Evolutionary conservation across 2,797 vertebrate genomes (phyloP).

Genomic region (Phylloscopus collybita): DNA sequence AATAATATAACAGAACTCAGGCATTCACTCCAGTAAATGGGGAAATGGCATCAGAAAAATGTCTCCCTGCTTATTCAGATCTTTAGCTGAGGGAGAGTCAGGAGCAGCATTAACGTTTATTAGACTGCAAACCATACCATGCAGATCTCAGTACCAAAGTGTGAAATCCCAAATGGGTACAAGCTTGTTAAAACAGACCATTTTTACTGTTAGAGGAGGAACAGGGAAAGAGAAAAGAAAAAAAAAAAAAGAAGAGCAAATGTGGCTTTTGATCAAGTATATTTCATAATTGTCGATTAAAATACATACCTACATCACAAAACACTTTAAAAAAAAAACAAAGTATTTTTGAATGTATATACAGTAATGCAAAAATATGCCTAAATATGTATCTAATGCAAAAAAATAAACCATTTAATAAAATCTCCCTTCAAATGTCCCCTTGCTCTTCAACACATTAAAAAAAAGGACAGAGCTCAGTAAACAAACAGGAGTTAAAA

Average conservation of each 20-base stretch:
- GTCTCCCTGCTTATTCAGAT: background rate
- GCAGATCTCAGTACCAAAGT: background rate
- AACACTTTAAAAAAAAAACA: conserved; percentile 43
- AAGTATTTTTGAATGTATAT: conserved; percentile 42
- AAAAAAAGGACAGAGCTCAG: background rate
- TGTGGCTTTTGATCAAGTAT: conserved; percentile 35
- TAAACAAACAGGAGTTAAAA: conserved; percentile 30
- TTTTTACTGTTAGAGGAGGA: background rate
- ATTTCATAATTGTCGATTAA: conserved; percentile 52
- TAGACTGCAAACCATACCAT: background rate
- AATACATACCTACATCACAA: conserved; percentile 54
- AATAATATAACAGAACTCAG: background rate
- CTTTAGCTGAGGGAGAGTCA: background rate
- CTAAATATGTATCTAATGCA: conserved; percentile 58
- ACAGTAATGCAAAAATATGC: conserved; percentile 68
- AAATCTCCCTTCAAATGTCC: conserved; percentile 48
- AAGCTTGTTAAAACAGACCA: background rate
- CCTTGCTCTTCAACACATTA: conserved; percentile 28
- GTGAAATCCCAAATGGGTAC: background rate
- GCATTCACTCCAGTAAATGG: background rate
- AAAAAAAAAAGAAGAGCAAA: background rate
- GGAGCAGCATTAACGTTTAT: background rate
- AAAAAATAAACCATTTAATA: conserved; percentile 67
- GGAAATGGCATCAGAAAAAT: background rate
- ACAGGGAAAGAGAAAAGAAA: accelerated